Evolutionary conservation across 1,140 invertebrate species (phyloP).

Genomic region (Drosophila willistoni): DNA sequence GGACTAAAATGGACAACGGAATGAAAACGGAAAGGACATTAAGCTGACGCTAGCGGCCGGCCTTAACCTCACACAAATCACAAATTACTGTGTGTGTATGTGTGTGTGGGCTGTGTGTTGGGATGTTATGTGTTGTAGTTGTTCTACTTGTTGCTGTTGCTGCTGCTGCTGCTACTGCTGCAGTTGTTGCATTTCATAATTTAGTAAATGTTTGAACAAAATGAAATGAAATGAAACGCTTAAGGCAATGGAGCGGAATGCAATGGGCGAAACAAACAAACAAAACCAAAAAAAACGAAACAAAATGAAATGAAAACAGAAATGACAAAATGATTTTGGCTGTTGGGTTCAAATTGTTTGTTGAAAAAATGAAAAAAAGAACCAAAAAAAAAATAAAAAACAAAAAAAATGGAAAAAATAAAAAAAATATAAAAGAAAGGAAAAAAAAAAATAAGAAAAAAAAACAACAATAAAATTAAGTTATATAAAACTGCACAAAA

Average conservation of each 20-base stretch:
- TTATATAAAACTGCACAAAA: slow-evolving; percentile 2
- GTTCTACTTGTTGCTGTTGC: no score
- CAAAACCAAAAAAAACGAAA: neutral
- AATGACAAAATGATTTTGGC: slow-evolving; percentile 25
- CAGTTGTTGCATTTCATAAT: neutral
- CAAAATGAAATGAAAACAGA: neutral
- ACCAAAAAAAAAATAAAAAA: slow-evolving; percentile 16
- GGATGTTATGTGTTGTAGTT: slow-evolving; percentile 29
- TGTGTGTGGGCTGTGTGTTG: slow-evolving; percentile 32
- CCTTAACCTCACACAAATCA: slow-evolving; percentile 3
- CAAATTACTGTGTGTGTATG: neutral
- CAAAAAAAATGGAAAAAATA: neutral
- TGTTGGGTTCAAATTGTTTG: slow-evolving; percentile 5
- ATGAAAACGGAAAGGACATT: neutral
- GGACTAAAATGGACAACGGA: no score
- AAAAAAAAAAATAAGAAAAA: slow-evolving; percentile 1
- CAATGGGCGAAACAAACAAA: no score
- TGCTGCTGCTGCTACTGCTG: slow-evolving; percentile 30
- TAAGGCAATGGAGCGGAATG: neutral
- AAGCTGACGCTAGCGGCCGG: slow-evolving; percentile 23
- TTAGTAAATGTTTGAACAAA: neutral
- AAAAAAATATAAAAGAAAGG: neutral
- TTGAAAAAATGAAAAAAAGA: slow-evolving; percentile 16
- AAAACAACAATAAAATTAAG: slow-evolving; percentile 9
- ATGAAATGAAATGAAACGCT: slow-evolving; percentile 8